Evolutionary conservation across 2,888 invertebrate genomes (phyloP), one percentile per base, ranked within the genome.

Genomic region (Dicyrtomina minuta): DNA sequence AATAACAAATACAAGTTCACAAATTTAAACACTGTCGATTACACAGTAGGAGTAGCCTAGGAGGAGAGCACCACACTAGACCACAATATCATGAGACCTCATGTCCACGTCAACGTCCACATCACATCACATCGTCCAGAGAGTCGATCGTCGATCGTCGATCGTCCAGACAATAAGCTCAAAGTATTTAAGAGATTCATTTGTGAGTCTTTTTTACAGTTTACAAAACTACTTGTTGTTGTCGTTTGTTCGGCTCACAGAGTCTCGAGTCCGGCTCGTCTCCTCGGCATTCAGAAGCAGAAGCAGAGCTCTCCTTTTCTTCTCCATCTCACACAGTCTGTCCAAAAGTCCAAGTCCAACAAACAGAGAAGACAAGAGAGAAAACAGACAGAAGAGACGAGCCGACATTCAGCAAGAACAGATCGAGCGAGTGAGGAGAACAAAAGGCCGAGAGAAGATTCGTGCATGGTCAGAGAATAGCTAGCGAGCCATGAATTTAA

Each of bases 141-240:
- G 55, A 26, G 26, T 55, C 26, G 55, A 55, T 55, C 33, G n/a
- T 44, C 56, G 49, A 56, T n/a, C n/a, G n/a, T n/a, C n/a, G n/a
- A n/a, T n/a, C n/a, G n/a, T 33, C 33, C 33, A 33, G 33, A 33
- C 33, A 33, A 33, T 33, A 33, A 59, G 27, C 49, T 27, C n/a
- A n/a, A n/a, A n/a, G n/a, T n/a, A n/a, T n/a, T 46, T 13, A 46
- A 61, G 43, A 26, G 62, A 20, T 44, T 62, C 51, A 62, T 62
- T 62, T 51, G 33, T 17, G 17, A 24, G 43, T 46, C 51, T 51
- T 51, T 51, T 51, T 17, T 51, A 13, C 17, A 51, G 22, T 51
- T 22, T 17, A 51, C 46, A 46, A n/a, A n/a, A 46, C 46, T 17
- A 17, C 20, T 46, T 46, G 46, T 46, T 17, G 15, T 46, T 46